Base-by-base conservation (phyloP, 2,797 vertebrate genomes). In the Cyprinella venusta region DNA sequence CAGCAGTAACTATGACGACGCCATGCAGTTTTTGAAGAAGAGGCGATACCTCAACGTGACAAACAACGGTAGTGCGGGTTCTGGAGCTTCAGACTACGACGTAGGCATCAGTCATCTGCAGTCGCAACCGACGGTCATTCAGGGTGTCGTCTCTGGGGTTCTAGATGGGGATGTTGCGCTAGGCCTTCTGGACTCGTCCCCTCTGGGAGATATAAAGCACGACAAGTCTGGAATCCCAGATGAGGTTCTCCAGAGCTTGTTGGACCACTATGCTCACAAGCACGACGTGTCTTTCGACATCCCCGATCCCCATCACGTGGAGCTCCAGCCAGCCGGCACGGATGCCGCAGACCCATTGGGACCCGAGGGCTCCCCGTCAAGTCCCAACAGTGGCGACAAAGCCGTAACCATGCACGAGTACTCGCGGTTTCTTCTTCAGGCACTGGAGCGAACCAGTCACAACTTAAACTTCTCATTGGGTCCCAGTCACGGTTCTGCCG, bases 21-120 rank as follows among this genome's bases (percentile, higher is more conserved):
- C 98, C 94, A 97, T 99, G 97, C 98, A 99, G 92, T 99, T 99
- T 89, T 93, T 99, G 76, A 99, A 99, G 95, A 99, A 99, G 88
- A 95, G 97, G 85, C 96, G 98, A 88, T 99, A 99, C 91, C 91
- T 99, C 83, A 95, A 97, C n/a, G 93, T 96, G 72, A 94, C 95
- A 68, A 96, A 94, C 92, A 95, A 93, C 10, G 87, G 77, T 15
- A 50, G 80, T 0, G 85, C 84, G 18, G 91, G 81, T 2, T 19
- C 82, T 8, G 64, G 77, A 50, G 70, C 88, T 78, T 69, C 42
- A 0, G 93, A 94, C 12, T 99, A 97, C 80, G 97, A 97, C 1
- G 88, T 97, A 48, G 93, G 94, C 19, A 91, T 96, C 0, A 92
- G 95, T 72, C 96, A 97, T 91, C 91, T 98, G 94, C 94, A 95